Conservation (phyloP, 2,113 vertebrate genomes). For the Lichenostomus cassidix region DNA sequence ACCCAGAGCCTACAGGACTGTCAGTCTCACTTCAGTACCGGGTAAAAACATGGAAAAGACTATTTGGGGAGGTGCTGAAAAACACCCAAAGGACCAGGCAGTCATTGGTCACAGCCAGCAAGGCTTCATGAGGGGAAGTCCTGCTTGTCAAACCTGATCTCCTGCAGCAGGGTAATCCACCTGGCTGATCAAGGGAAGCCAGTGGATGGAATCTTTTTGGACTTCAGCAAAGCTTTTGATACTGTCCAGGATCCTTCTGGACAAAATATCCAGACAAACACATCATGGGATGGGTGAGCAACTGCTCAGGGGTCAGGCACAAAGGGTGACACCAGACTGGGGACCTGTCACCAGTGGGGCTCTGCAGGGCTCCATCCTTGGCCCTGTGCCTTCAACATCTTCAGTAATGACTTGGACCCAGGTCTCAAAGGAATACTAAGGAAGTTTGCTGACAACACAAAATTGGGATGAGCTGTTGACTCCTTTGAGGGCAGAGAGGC, state of each 20-base stretch:
- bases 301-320: not conserved
- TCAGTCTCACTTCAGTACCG: not conserved
- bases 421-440: not conserved
- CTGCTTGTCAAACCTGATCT: not conserved
- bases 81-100: not conserved
- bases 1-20: not conserved
- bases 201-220: no score
- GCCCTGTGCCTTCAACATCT: not conserved
- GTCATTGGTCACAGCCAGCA: not conserved
- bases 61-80: not conserved
- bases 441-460: not conserved
- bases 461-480: not conserved
- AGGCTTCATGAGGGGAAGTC: not conserved
- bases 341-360: not conserved
- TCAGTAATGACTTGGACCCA: rapidly evolving
- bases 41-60: not conserved
- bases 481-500: not conserved
- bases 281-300: not conserved
- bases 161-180: not conserved
- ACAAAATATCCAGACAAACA: not conserved
- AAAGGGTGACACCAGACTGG: not conserved
- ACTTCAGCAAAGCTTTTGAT: not conserved
- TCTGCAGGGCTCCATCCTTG: not conserved
- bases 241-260: not conserved
- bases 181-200: not conserved